Percentiles rank a stretch among this genome's conserved stretches.
Conservation (phyloP, 2,797 vertebrate species). For the Myotis planiceps region DNA sequence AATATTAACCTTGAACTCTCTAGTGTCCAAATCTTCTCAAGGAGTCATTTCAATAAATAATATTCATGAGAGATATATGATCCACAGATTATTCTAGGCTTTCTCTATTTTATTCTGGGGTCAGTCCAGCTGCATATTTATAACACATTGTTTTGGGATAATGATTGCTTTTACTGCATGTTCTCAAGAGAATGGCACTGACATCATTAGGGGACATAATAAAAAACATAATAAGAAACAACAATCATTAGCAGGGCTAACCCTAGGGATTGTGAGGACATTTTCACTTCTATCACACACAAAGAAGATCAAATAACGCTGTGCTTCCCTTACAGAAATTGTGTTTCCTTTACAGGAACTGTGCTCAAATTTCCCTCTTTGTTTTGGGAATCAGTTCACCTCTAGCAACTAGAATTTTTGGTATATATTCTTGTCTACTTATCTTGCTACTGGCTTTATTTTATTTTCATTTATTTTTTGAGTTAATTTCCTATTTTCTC, state of each 20-base stretch:
- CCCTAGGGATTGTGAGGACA: constrained; percentile 38
- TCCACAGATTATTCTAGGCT: constrained; percentile 43
- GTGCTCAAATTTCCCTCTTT: constrained; percentile 9
- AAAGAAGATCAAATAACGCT: constrained; percentile 49
- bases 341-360: not conserved
- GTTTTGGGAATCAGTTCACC: not conserved
- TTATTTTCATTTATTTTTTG: not conserved
- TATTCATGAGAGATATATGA: constrained; percentile 46
- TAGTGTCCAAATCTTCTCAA: constrained; percentile 30
- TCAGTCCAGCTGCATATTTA: constrained; percentile 32
- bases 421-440: not conserved
- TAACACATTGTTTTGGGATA: constrained; percentile 54
- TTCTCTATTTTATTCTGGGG: constrained; percentile 53
- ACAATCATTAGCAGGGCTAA: constrained; percentile 57
- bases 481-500: not conserved
- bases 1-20: constrained; percentile 55
- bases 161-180: constrained; percentile 55
- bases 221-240: constrained; percentile 67
- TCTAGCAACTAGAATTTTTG: not conserved
- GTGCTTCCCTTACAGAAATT: constrained; percentile 32
- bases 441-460: not conserved
- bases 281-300: constrained; percentile 67
- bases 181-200: constrained; percentile 61
- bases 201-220: constrained; percentile 61
- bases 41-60: constrained; percentile 54